Evolutionary conservation across 2,888 invertebrate genomes (phyloP), one percentile per base, ranked within the genome.

Genomic region (Campoplex nolae): DNA sequence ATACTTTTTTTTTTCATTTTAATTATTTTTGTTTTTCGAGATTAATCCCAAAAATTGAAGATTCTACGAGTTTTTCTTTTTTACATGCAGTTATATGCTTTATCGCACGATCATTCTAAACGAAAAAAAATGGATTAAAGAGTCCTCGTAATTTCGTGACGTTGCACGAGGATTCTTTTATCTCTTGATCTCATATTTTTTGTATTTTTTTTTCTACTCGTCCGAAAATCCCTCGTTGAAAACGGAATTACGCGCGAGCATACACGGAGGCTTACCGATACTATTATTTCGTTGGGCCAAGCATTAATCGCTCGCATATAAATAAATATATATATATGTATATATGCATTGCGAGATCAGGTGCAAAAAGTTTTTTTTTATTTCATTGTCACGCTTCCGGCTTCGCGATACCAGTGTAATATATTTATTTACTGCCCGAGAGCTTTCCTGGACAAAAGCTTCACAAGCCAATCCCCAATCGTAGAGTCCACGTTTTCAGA

Each of bases 361-460:
- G 28, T 58, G 68, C 73, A 79, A 75, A 83, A 65, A 62, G 23
- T 23, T 23, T 78, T 85, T 88, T 90, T 75, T 88, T 86, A 88
- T 89, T 88, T 73, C 85, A 87, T 90, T 89, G 81, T 87, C 86
- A 87, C 76, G 62, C 84, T 77, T 86, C 74, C 78, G 65, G 58
- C 77, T 65, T 70, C 42, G 38, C 16, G 32, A 32, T 32, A 62
- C 62, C 13, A 16, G 16, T 16, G 62, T 7, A 62, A 51, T n/a
- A 51, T 7, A 51, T 51, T 51, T 51, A 51, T 51, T 51, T 51
- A 51, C 51, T 51, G 51, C 38, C 4, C 51, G 51, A n/a, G 51
- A 51, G 51, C 51, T 51, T 51, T n/a, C 18, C 51, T n/a, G 6
- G 7, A 51, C 51, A 51, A 51, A 51, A 51, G 51, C 51, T 51